Conservation (phyloP, 1,140 invertebrate species). For the Berghia stephanieae region DNA sequence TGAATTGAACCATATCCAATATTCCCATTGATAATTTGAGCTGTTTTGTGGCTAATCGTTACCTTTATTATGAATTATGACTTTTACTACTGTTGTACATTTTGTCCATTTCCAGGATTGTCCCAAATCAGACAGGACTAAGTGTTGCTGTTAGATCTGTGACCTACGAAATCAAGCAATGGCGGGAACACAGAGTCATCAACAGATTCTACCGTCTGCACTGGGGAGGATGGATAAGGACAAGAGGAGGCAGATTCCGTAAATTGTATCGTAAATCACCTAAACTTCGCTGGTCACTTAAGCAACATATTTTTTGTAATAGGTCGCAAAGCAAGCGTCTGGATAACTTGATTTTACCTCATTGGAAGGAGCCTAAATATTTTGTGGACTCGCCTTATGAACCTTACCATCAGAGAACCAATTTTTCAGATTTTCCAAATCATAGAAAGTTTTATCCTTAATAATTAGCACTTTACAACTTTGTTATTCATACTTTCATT, state of each 20-base stretch:
- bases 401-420: conserved; percentile 18
- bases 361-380: conserved; percentile 22
- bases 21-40: too few relatives aligned
- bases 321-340: background rate
- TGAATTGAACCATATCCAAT: too few relatives aligned
- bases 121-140: too few relatives aligned
- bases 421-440: conserved; percentile 9
- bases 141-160: too few relatives aligned
- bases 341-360: background rate
- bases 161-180: conserved; percentile 8
- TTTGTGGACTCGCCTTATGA: conserved; percentile 16
- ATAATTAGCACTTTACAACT: too few relatives aligned
- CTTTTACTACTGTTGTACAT: too few relatives aligned
- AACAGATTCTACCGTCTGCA: conserved; percentile 17
- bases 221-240: conserved; percentile 29
- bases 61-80: too few relatives aligned
- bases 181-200: conserved; percentile 24
- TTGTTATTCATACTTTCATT: too few relatives aligned
- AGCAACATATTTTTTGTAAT: conserved; percentile 5
- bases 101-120: too few relatives aligned
- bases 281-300: background rate
- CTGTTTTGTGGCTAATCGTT: too few relatives aligned
- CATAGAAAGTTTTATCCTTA: conserved; percentile 26
- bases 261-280: background rate
- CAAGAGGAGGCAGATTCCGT: background rate